These are phyloP conservation scores for Tachyglossus aculeatus DNA, from an alignment of 2,797 vertebrate genomes.

Conservation along the genomic window DNA sequence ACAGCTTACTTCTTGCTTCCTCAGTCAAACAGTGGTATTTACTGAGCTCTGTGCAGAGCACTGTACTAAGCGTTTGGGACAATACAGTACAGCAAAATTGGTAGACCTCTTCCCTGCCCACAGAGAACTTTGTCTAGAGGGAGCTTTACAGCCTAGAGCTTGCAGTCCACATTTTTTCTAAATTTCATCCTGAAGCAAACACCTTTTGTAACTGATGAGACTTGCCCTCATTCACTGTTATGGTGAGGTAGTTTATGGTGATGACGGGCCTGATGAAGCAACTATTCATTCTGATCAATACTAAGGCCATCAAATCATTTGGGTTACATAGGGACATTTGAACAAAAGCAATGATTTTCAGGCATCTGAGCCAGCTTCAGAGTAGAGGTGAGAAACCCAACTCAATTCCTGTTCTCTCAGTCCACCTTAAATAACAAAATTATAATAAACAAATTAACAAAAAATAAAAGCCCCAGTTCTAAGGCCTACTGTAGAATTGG, in stretches of 20 bases:
- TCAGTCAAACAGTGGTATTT: too few relatives aligned
- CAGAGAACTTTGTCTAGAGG: too few relatives aligned
- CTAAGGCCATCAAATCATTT: slow-evolving; percentile 10
- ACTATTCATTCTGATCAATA: slow-evolving; percentile 36
- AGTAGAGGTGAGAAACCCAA: slow-evolving; percentile 52
- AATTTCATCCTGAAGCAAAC: not conserved
- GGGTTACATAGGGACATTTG: slow-evolving; percentile 8
- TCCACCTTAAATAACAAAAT: slow-evolving; percentile 24
- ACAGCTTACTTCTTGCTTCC: too few relatives aligned
- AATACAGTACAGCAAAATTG: too few relatives aligned
- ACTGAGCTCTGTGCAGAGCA: too few relatives aligned
- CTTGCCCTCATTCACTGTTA: slow-evolving; percentile 13
- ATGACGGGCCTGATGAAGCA: slow-evolving; percentile 37
- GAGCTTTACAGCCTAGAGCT: too few relatives aligned
- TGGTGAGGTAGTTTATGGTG: slow-evolving; percentile 16
- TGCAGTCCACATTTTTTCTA: too few relatives aligned
- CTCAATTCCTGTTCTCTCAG: not conserved
- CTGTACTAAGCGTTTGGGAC: too few relatives aligned
- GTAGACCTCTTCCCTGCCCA: too few relatives aligned
- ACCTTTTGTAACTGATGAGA: not conserved
- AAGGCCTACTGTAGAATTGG: slow-evolving; percentile 24
- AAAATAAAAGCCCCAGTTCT: not conserved
- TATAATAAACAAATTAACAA: not conserved
- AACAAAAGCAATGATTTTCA: slow-evolving; percentile 50
- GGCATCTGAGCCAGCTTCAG: slow-evolving; percentile 39